Evolutionary conservation across 2,113 vertebrate genomes (phyloP).

Genomic region (Ochotona curzoniae): DNA sequence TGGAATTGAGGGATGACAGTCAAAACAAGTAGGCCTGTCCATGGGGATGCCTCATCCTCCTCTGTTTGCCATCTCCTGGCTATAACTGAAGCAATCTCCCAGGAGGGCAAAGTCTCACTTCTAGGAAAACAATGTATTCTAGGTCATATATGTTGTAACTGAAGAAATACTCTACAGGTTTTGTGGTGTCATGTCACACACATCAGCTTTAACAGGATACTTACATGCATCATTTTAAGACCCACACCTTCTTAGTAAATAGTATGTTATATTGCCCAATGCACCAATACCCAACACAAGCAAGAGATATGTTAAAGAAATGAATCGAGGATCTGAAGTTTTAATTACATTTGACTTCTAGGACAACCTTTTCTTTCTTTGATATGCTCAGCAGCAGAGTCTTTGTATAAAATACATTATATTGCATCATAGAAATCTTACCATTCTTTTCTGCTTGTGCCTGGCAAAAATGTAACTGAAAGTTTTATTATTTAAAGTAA

Average conservation of each 20-base stretch:
- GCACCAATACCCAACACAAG: not conserved
- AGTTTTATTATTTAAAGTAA: not conserved
- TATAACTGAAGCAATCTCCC: not conserved
- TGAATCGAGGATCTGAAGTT: conserved; percentile 12
- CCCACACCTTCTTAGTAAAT: not conserved
- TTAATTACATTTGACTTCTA: not conserved
- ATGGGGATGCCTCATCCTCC: too few species aligned
- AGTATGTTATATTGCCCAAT: not conserved
- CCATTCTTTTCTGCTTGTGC: not conserved
- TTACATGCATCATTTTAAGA: not conserved
- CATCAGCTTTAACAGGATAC: not conserved
- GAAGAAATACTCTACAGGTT: not conserved
- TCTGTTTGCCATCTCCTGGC: not conserved
- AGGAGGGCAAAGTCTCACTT: too few species aligned
- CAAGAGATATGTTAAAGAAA: not conserved
- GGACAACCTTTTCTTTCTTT: conserved; percentile 29
- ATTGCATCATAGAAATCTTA: not conserved
- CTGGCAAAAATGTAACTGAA: conserved; percentile 26
- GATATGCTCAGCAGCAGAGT: not conserved
- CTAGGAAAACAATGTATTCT: not conserved
- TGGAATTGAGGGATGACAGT: too few species aligned
- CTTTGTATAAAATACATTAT: conserved; percentile 22
- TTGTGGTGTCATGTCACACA: not conserved
- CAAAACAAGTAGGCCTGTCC: not conserved
- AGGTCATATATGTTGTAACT: not conserved